These are phyloP conservation scores for Chrysodeixis includens DNA, from an alignment of 2,888 invertebrate genomes.

Conservation along the genomic window DNA sequence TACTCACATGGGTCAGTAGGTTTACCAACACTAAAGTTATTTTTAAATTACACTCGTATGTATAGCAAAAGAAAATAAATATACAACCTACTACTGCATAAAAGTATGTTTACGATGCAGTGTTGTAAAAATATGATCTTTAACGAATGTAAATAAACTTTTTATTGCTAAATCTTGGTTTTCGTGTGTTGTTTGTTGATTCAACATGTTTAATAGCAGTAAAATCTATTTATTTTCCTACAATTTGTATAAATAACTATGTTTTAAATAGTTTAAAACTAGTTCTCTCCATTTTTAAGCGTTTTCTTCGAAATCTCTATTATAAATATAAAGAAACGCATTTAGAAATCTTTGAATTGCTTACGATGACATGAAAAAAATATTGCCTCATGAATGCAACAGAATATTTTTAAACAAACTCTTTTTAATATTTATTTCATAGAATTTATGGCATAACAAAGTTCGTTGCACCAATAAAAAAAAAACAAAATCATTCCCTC, in stretches of 20 bases:
- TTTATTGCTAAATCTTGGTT: slow-evolving; percentile 1
- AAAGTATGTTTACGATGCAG: background rate
- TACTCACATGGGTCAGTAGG: too few relatives aligned
- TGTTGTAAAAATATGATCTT: background rate
- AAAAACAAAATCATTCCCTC: slow-evolving; percentile 48
- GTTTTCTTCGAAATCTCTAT: too few relatives aligned
- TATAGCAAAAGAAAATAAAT: background rate
- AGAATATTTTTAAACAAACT: background rate
- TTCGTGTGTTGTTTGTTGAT: slow-evolving; percentile 14
- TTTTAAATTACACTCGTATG: too few relatives aligned
- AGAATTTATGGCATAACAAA: slow-evolving; percentile 29
- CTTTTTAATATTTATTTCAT: slow-evolving; percentile 9
- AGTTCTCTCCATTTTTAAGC: background rate
- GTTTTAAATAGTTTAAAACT: background rate
- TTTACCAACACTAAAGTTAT: too few relatives aligned
- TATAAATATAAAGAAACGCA: background rate
- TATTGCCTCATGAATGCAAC: background rate
- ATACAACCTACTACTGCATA: background rate
- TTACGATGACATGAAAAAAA: background rate
- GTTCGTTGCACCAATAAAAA: slow-evolving; percentile 46
- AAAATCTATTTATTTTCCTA: slow-evolving; percentile 12
- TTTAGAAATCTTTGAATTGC: background rate
- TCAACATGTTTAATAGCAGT: background rate
- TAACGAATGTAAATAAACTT: background rate
- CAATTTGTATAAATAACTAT: background rate